Percentiles rank a stretch among this genome's conserved stretches.
Evolutionary conservation across 2,797 vertebrate species (phyloP).

Genomic region (Macropodus opercularis): DNA sequence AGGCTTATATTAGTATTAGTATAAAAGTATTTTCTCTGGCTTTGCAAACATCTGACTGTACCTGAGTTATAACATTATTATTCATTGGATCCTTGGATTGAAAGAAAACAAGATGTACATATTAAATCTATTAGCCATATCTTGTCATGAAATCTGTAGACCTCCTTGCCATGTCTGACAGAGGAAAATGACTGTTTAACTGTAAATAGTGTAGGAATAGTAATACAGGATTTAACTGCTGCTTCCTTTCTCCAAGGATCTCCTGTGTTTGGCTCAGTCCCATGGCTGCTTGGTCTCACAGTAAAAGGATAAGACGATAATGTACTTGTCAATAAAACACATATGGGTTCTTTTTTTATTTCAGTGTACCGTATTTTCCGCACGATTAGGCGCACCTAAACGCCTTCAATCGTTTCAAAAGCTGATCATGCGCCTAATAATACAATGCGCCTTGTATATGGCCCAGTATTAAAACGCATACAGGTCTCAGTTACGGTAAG

Average conservation of each 20-base stretch:
- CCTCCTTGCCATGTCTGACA: conserved; percentile 79
- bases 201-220: conserved; percentile 79
- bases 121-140: conserved; percentile 77
- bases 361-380: too few species aligned
- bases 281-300: conserved; percentile 71
- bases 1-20: conserved; percentile 19
- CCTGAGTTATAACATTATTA: conserved; percentile 17
- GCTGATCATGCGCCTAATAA: too few species aligned
- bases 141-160: conserved; percentile 78
- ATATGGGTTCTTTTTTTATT: conserved; percentile 71
- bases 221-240: conserved; percentile 64
- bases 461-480: too few species aligned
- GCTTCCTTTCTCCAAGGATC: conserved; percentile 71
- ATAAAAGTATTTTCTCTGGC: conserved; percentile 16
- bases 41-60: conserved; percentile 6
- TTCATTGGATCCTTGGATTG: conserved; percentile 65
- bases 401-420: too few species aligned
- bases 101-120: conserved; percentile 73
- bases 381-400: too few species aligned
- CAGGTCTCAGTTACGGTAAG: too few species aligned
- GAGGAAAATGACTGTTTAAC: conserved; percentile 79
- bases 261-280: conserved; percentile 69
- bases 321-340: conserved; percentile 71
- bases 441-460: too few species aligned
- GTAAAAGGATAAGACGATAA: conserved; percentile 63